phyloP scores from a whole-genome alignment of 2,113 vertebrate genomes.

The Lepus europaeus region DNA sequence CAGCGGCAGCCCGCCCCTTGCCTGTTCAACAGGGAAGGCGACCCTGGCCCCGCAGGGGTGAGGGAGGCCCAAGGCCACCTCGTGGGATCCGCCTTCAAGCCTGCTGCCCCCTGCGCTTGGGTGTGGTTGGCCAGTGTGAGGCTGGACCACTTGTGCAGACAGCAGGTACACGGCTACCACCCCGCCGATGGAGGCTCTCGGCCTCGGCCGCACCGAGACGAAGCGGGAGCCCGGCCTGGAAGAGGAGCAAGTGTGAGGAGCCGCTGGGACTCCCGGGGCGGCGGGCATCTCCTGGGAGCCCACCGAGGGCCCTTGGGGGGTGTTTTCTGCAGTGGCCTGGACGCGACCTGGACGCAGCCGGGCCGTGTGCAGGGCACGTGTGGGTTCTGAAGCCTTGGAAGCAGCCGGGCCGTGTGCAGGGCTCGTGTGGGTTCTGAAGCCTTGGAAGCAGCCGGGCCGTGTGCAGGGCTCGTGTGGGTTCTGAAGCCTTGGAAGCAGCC shows the following conservation, averaged over 20 bases:
- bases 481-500: neutral
- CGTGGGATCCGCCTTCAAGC: neutral
- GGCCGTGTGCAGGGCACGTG: neutral
- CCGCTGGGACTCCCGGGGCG: accelerated
- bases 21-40: accelerated
- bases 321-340: no score
- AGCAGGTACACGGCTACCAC: accelerated
- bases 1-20: accelerated
- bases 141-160: neutral
- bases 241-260: no score
- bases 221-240: accelerated
- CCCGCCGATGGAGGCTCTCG: accelerated
- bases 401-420: no score
- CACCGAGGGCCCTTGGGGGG: no score
- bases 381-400: neutral
- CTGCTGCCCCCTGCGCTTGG: neutral
- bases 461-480: no score
- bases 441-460: no score
- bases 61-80: neutral
- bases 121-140: accelerated
- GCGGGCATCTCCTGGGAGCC: neutral
- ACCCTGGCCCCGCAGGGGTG: accelerated
- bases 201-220: neutral
- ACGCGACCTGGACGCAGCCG: no score
- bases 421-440: neutral